A percentile compares a stretch with the other conserved stretches of the same genome.
Conservation (phyloP, 2,888 invertebrate genomes). For the Blastobasis adustella region DNA sequence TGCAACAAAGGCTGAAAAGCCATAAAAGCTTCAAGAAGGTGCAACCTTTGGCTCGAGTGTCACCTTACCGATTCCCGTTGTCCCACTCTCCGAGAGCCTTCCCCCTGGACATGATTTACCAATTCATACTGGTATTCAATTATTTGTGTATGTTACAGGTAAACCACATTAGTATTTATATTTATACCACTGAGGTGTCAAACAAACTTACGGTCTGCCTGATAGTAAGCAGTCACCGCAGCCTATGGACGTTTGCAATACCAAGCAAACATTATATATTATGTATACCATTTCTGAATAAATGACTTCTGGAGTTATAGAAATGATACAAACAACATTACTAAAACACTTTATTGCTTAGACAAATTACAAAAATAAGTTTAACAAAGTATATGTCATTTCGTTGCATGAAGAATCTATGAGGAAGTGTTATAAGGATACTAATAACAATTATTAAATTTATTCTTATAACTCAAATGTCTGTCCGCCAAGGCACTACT, state of each 20-base stretch:
- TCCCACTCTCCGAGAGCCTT: too few species aligned
- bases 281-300: too few species aligned
- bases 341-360: constrained; percentile 42
- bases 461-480: neutral
- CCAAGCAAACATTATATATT: neutral
- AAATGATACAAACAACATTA: constrained; percentile 2
- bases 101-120: too few species aligned
- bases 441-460: neutral
- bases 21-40: too few species aligned
- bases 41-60: too few species aligned
- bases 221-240: too few species aligned
- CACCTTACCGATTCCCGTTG: too few species aligned
- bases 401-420: constrained; percentile 40
- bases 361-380: constrained; percentile 38
- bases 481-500: constrained; percentile 46
- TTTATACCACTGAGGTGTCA: too few species aligned
- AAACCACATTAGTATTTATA: constrained; percentile 18
- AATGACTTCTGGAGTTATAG: neutral
- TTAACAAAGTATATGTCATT: constrained; percentile 44
- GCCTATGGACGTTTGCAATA: too few species aligned
- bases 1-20: too few species aligned
- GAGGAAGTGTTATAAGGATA: constrained; percentile 28
- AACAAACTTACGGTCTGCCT: too few species aligned
- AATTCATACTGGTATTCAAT: too few species aligned
- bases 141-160: constrained; percentile 6